Evolutionary conservation across 1,140 invertebrate genomes (phyloP).

Genomic region (Bombus vancouverensis): DNA sequence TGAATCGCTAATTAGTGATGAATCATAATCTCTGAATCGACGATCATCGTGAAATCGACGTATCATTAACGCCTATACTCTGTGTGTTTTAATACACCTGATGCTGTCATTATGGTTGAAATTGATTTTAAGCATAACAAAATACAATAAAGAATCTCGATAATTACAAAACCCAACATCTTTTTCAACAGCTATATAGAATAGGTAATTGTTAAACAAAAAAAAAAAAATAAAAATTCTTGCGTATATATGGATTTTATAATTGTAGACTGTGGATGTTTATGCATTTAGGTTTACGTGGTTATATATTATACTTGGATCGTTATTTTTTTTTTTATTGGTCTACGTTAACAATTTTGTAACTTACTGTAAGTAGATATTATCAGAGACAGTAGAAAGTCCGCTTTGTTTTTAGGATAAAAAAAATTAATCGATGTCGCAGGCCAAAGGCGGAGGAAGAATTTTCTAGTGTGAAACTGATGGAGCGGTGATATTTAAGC

Average conservation of each 20-base stretch:
- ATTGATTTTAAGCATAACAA: not conserved
- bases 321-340: no score
- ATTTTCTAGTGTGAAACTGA: not conserved
- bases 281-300: no score
- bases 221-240: not conserved
- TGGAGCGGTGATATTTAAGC: constrained; percentile 28
- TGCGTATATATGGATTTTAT: no score
- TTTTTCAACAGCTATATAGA: no score
- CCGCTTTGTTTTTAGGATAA: not conserved
- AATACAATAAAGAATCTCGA: no score
- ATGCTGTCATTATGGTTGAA: not conserved
- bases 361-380: no score
- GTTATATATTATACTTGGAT: no score
- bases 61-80: not conserved
- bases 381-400: no score
- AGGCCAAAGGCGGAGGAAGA: no score
- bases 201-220: not conserved
- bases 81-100: not conserved
- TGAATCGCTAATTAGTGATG: constrained; percentile 10
- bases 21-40: not conserved
- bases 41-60: not conserved
- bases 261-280: no score
- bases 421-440: not conserved
- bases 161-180: no score
- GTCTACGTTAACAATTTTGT: no score